phyloP scores from a whole-genome alignment of 2,888 invertebrate genomes.

The Rotaria macrura region DNA sequence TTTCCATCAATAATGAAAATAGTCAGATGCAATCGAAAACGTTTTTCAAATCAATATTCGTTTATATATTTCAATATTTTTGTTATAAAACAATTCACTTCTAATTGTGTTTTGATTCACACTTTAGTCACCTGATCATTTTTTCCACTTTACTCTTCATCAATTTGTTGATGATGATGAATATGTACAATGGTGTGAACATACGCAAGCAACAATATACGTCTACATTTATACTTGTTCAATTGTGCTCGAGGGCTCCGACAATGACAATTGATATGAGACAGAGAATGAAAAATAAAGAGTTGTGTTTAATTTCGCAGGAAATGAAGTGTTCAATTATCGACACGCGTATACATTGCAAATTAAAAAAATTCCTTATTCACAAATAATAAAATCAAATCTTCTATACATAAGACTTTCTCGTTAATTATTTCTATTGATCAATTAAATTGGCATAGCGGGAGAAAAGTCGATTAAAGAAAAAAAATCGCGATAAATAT shows the following conservation, averaged over 20 bases:
- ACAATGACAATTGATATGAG: too few relatives aligned
- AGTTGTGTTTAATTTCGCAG: too few relatives aligned
- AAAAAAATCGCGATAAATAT: not conserved
- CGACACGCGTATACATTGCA: too few relatives aligned
- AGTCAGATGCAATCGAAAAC: too few relatives aligned
- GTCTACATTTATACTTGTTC: not conserved
- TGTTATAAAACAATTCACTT: not conserved
- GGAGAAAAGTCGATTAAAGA: not conserved
- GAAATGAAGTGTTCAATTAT: too few relatives aligned
- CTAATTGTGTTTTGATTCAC: not conserved
- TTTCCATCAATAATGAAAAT: too few relatives aligned
- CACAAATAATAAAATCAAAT: too few relatives aligned
- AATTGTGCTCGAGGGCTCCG: too few relatives aligned
- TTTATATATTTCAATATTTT: not conserved
- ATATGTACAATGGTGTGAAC: constrained; percentile 15
- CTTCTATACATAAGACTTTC: too few relatives aligned
- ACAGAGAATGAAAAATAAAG: too few relatives aligned
- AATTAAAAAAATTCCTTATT: too few relatives aligned
- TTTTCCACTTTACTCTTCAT: constrained; percentile 13
- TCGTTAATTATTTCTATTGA: not conserved
- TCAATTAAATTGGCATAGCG: constrained; percentile 2
- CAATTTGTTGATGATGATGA: constrained; percentile 12
- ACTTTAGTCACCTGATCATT: constrained; percentile 11
- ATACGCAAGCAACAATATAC: not conserved
- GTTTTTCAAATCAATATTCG: too few relatives aligned